A percentile compares a stretch with the other conserved stretches of the same genome.
Conservation (phyloP, 2,797 vertebrate genomes). For the Balearica regulorum region DNA sequence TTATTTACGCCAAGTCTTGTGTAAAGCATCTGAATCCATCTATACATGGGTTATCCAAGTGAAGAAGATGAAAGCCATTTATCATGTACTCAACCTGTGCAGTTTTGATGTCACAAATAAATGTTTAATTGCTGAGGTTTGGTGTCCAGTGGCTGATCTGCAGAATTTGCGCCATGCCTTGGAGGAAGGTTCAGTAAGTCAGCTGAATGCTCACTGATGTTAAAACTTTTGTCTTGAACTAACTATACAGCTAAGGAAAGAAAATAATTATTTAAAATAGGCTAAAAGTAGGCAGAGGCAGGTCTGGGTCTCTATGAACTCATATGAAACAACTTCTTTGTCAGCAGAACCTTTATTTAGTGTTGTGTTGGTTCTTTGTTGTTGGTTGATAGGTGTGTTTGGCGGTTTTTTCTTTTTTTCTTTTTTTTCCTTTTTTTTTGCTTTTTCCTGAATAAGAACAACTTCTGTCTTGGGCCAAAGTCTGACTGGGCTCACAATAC, state of each 20-base stretch:
- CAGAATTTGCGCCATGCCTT: conserved; percentile 84
- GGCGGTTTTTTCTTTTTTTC: not conserved
- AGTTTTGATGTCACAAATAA: conserved; percentile 98
- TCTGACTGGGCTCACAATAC: not conserved
- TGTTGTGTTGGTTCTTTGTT: not conserved
- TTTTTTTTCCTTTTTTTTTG: not conserved
- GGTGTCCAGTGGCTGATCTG: conserved; percentile 92
- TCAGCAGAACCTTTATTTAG: not conserved
- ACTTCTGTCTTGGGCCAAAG: not conserved
- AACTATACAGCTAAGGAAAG: not conserved
- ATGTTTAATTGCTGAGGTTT: conserved; percentile 97
- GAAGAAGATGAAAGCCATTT: conserved; percentile 98
- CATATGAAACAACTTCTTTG: not conserved
- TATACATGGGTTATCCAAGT: conserved; percentile 90
- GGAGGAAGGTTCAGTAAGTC: conserved; percentile 93
- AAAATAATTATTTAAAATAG: not conserved
- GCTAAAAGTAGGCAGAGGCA: not conserved
- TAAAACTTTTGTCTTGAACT: not conserved
- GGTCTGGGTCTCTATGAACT: not conserved
- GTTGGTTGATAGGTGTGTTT: not conserved
- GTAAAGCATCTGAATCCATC: conserved; percentile 89
- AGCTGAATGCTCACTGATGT: not conserved
- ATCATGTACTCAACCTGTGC: conserved; percentile 95
- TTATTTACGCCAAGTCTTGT: conserved; percentile 91
- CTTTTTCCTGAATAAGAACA: not conserved